Evolutionary conservation across 2,113 vertebrate genomes (phyloP).

Genomic region (Muscicapa adusta): DNA sequence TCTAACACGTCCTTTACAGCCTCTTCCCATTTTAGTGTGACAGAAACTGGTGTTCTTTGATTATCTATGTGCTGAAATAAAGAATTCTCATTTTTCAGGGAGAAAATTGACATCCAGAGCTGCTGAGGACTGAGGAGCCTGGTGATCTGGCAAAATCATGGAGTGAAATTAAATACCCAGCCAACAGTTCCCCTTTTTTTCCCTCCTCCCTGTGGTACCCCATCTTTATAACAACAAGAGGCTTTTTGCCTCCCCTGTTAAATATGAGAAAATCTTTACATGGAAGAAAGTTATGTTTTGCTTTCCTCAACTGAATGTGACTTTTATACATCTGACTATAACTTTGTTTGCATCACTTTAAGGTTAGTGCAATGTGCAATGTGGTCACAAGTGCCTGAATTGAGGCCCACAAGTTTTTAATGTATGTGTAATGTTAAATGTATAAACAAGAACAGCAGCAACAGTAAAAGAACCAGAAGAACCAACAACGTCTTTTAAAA

Average conservation of each 20-base stretch:
- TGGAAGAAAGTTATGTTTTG: neutral
- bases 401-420: neutral
- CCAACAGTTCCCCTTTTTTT: neutral
- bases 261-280: neutral
- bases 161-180: neutral
- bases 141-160: neutral
- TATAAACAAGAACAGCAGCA: neutral
- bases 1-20: neutral
- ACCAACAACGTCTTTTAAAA: neutral
- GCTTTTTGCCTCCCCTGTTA: neutral
- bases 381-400: neutral
- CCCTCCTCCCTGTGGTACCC: neutral
- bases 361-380: neutral
- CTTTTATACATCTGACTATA: neutral
- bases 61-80: neutral
- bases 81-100: neutral
- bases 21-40: neutral
- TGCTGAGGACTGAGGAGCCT: neutral
- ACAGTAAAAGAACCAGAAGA: neutral
- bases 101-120: neutral
- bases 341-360: neutral
- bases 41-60: neutral
- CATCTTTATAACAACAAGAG: neutral
- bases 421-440: no score
- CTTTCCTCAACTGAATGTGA: neutral